Evolutionary conservation across 2,113 vertebrate genomes (phyloP), one percentile per base, ranked within the genome.

Genomic region (Stigmatopora nigra): DNA sequence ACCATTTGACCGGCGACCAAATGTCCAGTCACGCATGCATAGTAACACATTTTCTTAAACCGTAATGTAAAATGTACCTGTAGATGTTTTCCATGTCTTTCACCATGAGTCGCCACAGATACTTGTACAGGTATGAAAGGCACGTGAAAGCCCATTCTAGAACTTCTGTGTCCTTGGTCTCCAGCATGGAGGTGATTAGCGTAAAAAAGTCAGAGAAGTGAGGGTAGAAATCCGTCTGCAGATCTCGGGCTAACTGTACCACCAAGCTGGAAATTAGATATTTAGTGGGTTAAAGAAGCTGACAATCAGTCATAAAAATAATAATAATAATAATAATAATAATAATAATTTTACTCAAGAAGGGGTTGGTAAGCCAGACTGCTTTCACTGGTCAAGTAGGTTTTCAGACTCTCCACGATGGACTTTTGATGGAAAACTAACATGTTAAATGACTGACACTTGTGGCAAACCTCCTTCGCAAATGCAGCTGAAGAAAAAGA

Each of bases 51-150:
- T 15, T 62, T 63, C 8, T 62, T 63, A 17, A 22, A 20, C 41
- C 19, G 4, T 10, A 41, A 41, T 41, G 9, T 7, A 7, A 41
- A 41, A 44, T 72, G 79, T 82, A 99, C 97, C 93, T 93, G 90
- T 99, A 99, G 77, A 99, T 96, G 52, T 69, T 92, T 63, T 80
- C 25, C 89, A 98, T 96, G 78, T 99, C 97, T 79, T 94, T 97
- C 61, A 95, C 94, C 94, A 99, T 98, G 57, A 95, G 70, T 64
- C 94, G 92, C 97, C 96, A 99, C 52, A 99, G 88, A 69, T 98
- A 98, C 79, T 99, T 99, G 87, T 94, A 99, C 25, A 99, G 92
- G 76, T 96, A 99, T 0, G 95, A 98, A 56, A 99, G 90, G 19
- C 91, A 91, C 0, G 94, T 97, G 81, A 99, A 99, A 35, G 90